Percentiles rank a stretch among this genome's conserved stretches.
These are phyloP conservation scores for Glaucidium brasilianum DNA, from an alignment of 2,113 vertebrate species.

Conservation along the genomic window DNA sequence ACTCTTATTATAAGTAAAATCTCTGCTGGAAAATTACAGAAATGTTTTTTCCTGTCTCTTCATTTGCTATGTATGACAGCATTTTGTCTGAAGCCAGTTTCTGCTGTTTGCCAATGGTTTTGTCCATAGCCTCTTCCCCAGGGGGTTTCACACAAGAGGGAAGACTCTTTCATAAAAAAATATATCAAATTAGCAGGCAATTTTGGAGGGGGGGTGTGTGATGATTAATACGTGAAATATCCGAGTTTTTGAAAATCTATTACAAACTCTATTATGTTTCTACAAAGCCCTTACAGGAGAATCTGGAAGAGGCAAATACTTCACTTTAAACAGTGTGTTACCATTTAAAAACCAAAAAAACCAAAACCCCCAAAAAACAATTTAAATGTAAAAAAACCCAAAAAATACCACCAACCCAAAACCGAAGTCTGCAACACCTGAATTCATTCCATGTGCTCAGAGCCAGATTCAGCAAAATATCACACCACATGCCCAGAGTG, in stretches of 20 bases:
- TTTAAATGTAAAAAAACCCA: background rate
- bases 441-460: background rate
- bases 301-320: conserved; percentile 9
- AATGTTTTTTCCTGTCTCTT: conserved; percentile 68
- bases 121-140: conserved; percentile 67
- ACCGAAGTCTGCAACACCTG: background rate
- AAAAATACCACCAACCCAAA: conserved; percentile 6
- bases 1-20: conserved; percentile 64
- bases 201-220: conserved; percentile 5
- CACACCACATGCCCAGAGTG: background rate
- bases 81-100: conserved; percentile 66
- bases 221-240: conserved; percentile 42
- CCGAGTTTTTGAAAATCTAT: background rate
- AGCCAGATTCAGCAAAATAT: background rate
- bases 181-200: conserved; percentile 62
- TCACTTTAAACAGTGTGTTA: background rate
- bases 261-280: conserved; percentile 2
- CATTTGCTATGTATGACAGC: conserved; percentile 63
- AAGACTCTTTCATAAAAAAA: conserved; percentile 70
- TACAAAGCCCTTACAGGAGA: background rate
- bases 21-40: conserved; percentile 65
- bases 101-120: conserved; percentile 62
- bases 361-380: background rate
- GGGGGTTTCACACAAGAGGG: conserved; percentile 66
- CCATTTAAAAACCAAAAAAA: background rate